Percentiles rank a stretch among this genome's conserved stretches.
Evolutionary conservation across 1,140 invertebrate genomes (phyloP).

Genomic region (Papilio glaucus): DNA sequence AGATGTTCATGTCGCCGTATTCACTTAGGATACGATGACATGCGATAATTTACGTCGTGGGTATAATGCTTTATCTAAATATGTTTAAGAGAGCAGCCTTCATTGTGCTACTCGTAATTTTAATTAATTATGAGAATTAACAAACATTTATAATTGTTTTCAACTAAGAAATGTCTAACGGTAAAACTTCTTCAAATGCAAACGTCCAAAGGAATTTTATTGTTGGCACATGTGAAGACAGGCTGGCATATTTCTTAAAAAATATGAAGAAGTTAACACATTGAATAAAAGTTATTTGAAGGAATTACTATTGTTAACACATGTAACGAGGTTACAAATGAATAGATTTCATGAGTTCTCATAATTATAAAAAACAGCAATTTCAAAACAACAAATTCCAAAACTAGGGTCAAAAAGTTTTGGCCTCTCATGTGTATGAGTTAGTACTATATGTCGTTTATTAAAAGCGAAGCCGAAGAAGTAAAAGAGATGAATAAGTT

Average conservation of each 20-base stretch:
- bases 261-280: not conserved
- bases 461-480: too few species aligned
- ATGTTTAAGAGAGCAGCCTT: too few species aligned
- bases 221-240: not conserved
- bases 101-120: too few species aligned
- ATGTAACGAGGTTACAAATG: not conserved
- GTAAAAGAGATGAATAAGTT: too few species aligned
- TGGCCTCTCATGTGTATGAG: not conserved
- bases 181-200: not conserved
- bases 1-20: too few species aligned
- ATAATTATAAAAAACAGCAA: not conserved
- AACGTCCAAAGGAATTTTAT: slow-evolving; percentile 2
- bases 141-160: too few species aligned
- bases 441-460: too few species aligned
- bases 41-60: too few species aligned
- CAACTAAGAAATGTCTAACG: too few species aligned
- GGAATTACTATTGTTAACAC: not conserved
- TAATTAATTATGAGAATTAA: too few species aligned
- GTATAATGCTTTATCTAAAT: too few species aligned
- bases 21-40: too few species aligned
- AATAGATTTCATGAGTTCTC: not conserved
- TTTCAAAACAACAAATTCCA: not conserved
- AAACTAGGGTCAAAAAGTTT: not conserved
- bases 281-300: not conserved
- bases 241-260: not conserved